Conservation (phyloP, 2,888 invertebrate genomes). For the Dilophus febrilis region DNA sequence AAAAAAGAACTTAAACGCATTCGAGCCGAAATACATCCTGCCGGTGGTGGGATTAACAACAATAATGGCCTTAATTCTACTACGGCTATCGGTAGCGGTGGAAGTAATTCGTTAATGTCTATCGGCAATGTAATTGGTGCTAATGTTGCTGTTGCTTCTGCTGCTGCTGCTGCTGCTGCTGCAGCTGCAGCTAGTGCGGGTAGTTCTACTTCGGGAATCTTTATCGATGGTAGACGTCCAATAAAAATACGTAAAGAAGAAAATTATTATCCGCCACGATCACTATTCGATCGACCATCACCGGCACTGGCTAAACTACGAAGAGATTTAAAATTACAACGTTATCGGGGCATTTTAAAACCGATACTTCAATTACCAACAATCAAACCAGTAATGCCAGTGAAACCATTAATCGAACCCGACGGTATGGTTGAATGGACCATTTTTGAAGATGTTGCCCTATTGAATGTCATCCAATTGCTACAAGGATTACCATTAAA, state of each 20-base stretch:
- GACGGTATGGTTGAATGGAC: constrained; percentile 73
- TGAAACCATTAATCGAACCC: constrained; percentile 38
- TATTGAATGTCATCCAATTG: constrained; percentile 63
- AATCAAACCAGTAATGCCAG: constrained; percentile 33
- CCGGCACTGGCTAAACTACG: constrained; percentile 58
- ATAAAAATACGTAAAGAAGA: constrained; percentile 53
- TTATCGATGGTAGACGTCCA: constrained; percentile 39
- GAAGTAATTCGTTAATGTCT: too few species aligned
- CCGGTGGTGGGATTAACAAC: too few species aligned
- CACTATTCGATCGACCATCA: constrained; percentile 64
- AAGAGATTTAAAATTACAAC: constrained; percentile 59
- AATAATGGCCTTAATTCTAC: too few species aligned
- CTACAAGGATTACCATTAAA: constrained; percentile 59
- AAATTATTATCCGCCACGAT: constrained; percentile 57
- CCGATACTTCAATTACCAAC: constrained; percentile 35
- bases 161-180: too few species aligned
- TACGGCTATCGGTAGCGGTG: too few species aligned
- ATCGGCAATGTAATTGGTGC: too few species aligned
- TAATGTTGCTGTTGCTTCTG: too few species aligned
- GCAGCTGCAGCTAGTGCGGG: too few species aligned
- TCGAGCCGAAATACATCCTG: constrained; percentile 50
- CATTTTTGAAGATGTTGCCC: constrained; percentile 76
- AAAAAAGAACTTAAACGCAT: constrained; percentile 60
- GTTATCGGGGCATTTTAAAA: constrained; percentile 42
- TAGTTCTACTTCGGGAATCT: constrained; percentile 31